phyloP scores from a whole-genome alignment of 2,888 invertebrate species.

The Dolomedes plantarius region DNA sequence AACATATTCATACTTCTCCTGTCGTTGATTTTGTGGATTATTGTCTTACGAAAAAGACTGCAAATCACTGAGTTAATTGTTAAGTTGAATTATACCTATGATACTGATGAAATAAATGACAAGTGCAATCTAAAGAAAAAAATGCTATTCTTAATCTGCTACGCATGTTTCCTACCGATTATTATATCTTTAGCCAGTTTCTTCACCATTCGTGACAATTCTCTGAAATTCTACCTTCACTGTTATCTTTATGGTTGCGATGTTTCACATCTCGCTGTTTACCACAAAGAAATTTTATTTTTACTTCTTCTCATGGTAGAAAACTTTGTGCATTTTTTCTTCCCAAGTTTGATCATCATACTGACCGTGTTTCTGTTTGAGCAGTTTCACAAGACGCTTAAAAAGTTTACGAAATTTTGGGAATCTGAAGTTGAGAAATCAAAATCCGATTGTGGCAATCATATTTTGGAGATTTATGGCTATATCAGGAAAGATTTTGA shows the following conservation, averaged over 20 bases:
- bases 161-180: constrained; percentile 19
- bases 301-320: constrained; percentile 14
- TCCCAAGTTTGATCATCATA: constrained; percentile 7
- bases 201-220: constrained; percentile 10
- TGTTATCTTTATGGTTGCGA: constrained; percentile 26
- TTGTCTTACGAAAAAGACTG: background rate
- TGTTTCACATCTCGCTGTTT: background rate
- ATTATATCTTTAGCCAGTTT: background rate
- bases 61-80: background rate
- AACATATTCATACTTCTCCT: constrained; percentile 11
- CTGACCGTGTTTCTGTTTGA: constrained; percentile 15
- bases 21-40: constrained; percentile 22
- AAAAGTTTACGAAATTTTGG: background rate
- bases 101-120: too few species aligned
- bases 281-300: background rate
- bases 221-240: constrained; percentile 29
- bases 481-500: constrained; percentile 18
- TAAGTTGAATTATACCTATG: background rate
- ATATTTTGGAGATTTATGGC: background rate
- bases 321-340: constrained; percentile 38
- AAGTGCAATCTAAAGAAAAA: background rate
- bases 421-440: background rate
- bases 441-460: background rate
- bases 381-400: background rate
- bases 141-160: background rate